Evolutionary conservation across 2,888 invertebrate species (phyloP).

Genomic region (Salpingus planirostris): DNA sequence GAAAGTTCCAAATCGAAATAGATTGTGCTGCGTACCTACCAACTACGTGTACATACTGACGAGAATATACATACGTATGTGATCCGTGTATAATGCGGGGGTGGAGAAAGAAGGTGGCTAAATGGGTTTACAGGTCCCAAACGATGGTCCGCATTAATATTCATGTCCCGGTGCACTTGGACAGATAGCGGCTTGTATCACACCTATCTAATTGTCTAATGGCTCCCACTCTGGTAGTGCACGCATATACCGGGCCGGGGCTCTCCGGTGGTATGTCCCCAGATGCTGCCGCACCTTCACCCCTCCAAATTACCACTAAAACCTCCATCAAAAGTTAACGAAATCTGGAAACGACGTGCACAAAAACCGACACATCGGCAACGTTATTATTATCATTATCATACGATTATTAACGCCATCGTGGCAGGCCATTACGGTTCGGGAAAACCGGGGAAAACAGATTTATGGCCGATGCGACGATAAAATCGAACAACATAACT

Average conservation of each 20-base stretch:
- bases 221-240: constrained; percentile 9
- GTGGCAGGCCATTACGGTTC: too few species aligned
- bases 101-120: constrained; percentile 17
- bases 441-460: too few species aligned
- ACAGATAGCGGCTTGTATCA: constrained; percentile 29
- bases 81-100: too few species aligned
- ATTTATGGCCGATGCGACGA: too few species aligned
- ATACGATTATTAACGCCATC: too few species aligned
- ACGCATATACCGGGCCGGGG: constrained; percentile 7
- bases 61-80: not conserved
- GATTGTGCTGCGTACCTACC: constrained; percentile 1
- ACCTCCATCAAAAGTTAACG: constrained; percentile 1
- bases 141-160: constrained; percentile 27
- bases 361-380: too few species aligned
- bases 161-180: constrained; percentile 27
- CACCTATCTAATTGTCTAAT: constrained; percentile 21
- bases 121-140: constrained; percentile 25
- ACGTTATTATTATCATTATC: too few species aligned
- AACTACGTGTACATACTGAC: constrained; percentile 2
- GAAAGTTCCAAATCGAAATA: too few species aligned
- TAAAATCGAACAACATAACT: too few species aligned
- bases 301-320: constrained; percentile 3
- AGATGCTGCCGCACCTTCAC: constrained; percentile 6
- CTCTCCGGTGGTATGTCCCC: too few species aligned
- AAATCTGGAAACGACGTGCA: not conserved